Evolutionary conservation across 2,888 invertebrate species (phyloP), one percentile per base, ranked within the genome.

Genomic region (Icerya purchasi): DNA sequence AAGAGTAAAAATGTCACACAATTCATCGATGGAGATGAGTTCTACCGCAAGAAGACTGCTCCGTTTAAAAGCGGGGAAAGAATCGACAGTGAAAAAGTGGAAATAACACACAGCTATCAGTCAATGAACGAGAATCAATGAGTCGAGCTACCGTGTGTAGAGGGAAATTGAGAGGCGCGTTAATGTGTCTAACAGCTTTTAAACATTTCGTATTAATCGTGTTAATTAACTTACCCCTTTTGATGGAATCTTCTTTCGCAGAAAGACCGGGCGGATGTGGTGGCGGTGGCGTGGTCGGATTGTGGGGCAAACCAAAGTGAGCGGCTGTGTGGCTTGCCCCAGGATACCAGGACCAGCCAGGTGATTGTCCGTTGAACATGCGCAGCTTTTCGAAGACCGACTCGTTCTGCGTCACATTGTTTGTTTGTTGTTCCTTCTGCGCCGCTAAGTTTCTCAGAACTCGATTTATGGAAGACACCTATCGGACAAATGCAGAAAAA

Each of bases 401-500:
- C 73, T 93, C 92, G 24, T 83, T 85, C 53, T 65, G 65, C 5
- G 8, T 36, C 18, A 65, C 64, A n/a, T 65, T 64, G 69, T 84
- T 83, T 22, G 65, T 65, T 67, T 89, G 88, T 72, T 90, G 90
- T 74, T 93, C 96, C 73, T 94, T 97, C 74, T 93, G 92, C 57
- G 92, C 89, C 23, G 94, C 92, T 68, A 97, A 78, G 75, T 96
- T 97, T 64, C 97, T 78, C 61, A 97, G 79, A 63, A 97, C 97
- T 67, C 97, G 84, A 78, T 97, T 97, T 74, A 97, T 97, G 69
- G 93, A 94, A 64, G 94, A 94, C 65, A 94, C 93, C 93, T 94
- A 78, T 49, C 75, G 72, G n/a, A n/a, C n/a, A n/a, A n/a, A n/a
- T n/a, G n/a, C n/a, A n/a, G n/a, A n/a, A n/a, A n/a, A n/a, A n/a